A percentile compares a stretch with the other conserved stretches of the same genome.
Conservation (phyloP, 2,888 invertebrate genomes). For the Agriopis aurantiaria region DNA sequence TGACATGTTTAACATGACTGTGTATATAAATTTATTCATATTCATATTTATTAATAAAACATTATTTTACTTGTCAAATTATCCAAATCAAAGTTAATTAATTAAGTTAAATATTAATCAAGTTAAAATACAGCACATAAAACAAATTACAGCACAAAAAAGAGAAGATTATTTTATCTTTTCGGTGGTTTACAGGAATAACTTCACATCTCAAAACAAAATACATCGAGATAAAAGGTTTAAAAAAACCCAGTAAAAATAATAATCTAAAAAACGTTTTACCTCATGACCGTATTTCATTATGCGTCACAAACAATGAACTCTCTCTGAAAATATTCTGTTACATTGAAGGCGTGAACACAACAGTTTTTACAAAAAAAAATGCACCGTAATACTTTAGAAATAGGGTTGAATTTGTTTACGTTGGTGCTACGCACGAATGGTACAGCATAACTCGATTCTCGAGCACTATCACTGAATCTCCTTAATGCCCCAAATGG, state of each 20-base stretch:
- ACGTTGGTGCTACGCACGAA: constrained; percentile 54
- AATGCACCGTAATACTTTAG: constrained; percentile 11
- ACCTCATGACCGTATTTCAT: constrained; percentile 27
- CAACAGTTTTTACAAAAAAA: constrained; percentile 27
- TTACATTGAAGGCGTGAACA: constrained; percentile 24
- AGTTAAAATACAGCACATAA: too few species aligned
- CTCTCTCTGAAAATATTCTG: constrained; percentile 32
- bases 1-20: too few species aligned
- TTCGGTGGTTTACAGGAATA: background rate
- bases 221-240: background rate
- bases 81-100: too few species aligned
- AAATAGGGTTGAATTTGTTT: constrained; percentile 44
- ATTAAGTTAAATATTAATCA: too few species aligned
- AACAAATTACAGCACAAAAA: too few species aligned
- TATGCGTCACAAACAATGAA: constrained; percentile 37
- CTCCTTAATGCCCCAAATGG: constrained; percentile 70
- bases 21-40: too few species aligned
- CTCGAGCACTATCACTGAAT: constrained; percentile 60
- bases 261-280: constrained; percentile 22
- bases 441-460: constrained; percentile 65
- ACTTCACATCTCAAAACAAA: background rate
- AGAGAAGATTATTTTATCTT: too few species aligned
- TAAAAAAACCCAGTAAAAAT: background rate
- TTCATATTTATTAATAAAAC: too few species aligned
- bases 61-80: too few species aligned